Base-by-base conservation (phyloP, 2,797 vertebrate genomes). In the Gymnoscopelus microlampas region DNA sequence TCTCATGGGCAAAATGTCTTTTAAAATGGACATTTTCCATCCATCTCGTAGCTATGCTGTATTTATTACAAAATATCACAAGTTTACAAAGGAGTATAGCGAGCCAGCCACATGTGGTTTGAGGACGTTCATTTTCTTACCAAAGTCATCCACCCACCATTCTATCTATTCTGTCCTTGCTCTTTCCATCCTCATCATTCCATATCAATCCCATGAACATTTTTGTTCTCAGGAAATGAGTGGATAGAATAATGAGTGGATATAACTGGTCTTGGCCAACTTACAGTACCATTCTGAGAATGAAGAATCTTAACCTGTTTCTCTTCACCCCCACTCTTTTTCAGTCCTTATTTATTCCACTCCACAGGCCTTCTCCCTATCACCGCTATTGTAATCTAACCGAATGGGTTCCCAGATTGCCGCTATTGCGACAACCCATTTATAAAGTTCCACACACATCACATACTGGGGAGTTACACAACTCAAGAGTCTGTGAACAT, bases 1-100 rank as follows among this genome's bases (percentile, higher is more conserved):
- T 66, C 53, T 32, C 19, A n/a, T 6, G 5, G 32, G 26, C 54
- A 53, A 58, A 60, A 58, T 44, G 54, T 35, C 51, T 57, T 32
- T 35, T 59, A 60, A 51, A 68, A 71, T 51, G 62, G 39, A 70
- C 48, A 60, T 14, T 58, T 69, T 76, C 66, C 70, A 63, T 57
- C 57, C n/a, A 59, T 55, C 51, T 78, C 51, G 9, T n/a, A 76
- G 82, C 66, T 59, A 73, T 68, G 57, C 35, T 70, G 23, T 74
- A 81, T 80, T 68, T 65, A 79, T 78, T 66, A 48, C 63, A 51
- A 74, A n/a, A 39, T 11, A n/a, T 70, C 71, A 49, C 61, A 68
- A 71, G 51, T 61, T 66, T 55, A 63, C 50, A 69, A 26, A 72
- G 65, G 62, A 64, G 24, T 60, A 77, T 60, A 77, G 66, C 58